phyloP scores from a whole-genome alignment of 2,888 invertebrate species.

The Tetragonula carbonaria region DNA sequence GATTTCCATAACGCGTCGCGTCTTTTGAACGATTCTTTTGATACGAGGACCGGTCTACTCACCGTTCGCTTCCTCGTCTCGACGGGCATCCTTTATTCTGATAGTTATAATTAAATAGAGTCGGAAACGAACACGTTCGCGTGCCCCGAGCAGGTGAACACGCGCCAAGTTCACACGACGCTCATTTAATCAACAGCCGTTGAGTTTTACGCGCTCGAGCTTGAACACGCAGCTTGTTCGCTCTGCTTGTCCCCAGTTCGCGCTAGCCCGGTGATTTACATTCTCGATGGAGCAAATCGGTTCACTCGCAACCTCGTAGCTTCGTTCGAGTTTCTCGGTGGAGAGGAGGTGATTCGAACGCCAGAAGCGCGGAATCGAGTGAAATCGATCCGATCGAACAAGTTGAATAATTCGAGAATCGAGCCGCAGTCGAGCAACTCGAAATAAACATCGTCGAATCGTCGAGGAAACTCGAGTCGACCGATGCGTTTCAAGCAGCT shows the following conservation, averaged over 20 bases:
- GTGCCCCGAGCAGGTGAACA: constrained; percentile 6
- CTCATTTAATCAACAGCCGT: constrained; percentile 1
- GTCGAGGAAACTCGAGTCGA: constrained; percentile 21
- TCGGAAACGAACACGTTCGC: constrained; percentile 7
- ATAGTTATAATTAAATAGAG: neutral
- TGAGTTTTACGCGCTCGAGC: neutral
- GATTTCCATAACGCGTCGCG: constrained; percentile 10
- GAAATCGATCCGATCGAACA: constrained; percentile 10
- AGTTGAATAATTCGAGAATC: constrained; percentile 5
- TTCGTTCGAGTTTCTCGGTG: constrained; percentile 8
- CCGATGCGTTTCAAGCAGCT: constrained; percentile 6
- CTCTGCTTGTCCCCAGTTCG: neutral
- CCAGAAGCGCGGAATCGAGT: neutral
- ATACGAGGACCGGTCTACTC: neutral
- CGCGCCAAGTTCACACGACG: constrained; percentile 22
- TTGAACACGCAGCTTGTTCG: neutral
- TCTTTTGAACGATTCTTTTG: constrained; percentile 3
- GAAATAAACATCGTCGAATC: neutral
- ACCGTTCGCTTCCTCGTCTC: neutral
- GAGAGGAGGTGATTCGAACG: too few species aligned
- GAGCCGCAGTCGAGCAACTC: neutral
- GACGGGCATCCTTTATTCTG: neutral
- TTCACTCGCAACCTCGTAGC: neutral
- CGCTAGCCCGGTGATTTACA: neutral
- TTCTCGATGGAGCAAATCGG: neutral